Conservation (phyloP, 2,888 invertebrate species). For the Idaea aversata region DNA sequence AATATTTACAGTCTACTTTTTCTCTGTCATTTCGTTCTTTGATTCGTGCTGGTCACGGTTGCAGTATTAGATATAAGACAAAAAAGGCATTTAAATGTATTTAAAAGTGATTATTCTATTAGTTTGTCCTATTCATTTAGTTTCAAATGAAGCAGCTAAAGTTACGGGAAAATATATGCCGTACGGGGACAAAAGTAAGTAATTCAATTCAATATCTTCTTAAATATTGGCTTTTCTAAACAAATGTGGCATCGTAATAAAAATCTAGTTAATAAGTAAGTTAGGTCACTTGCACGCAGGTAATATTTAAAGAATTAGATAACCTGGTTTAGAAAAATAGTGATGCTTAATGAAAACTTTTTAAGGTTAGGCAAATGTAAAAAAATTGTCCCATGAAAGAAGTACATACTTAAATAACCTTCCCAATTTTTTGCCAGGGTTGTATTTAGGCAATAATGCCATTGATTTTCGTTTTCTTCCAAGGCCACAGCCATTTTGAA, state of each 20-base stretch:
- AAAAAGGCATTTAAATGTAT: not conserved
- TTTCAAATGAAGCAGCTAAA: not conserved
- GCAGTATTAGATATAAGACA: not conserved
- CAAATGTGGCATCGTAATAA: too few species aligned
- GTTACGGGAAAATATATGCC: not conserved
- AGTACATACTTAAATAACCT: too few species aligned
- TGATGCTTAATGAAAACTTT: too few species aligned
- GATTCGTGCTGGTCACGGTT: not conserved
- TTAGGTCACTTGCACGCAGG: too few species aligned
- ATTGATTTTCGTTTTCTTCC: not conserved
- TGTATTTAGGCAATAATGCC: not conserved
- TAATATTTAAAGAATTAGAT: too few species aligned
- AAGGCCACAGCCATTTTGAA: slow-evolving; percentile 38
- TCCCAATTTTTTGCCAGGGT: too few species aligned
- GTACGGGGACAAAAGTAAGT: not conserved
- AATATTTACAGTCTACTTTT: not conserved
- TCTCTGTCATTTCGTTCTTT: not conserved
- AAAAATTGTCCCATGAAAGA: too few species aligned
- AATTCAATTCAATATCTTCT: not conserved
- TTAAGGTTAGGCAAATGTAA: too few species aligned
- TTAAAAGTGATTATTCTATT: not conserved
- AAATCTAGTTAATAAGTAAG: too few species aligned
- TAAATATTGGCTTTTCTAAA: too few species aligned
- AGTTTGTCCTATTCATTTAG: not conserved
- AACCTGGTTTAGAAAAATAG: too few species aligned